Conservation (phyloP, 2,888 invertebrate species). For the Xanthia togata region DNA sequence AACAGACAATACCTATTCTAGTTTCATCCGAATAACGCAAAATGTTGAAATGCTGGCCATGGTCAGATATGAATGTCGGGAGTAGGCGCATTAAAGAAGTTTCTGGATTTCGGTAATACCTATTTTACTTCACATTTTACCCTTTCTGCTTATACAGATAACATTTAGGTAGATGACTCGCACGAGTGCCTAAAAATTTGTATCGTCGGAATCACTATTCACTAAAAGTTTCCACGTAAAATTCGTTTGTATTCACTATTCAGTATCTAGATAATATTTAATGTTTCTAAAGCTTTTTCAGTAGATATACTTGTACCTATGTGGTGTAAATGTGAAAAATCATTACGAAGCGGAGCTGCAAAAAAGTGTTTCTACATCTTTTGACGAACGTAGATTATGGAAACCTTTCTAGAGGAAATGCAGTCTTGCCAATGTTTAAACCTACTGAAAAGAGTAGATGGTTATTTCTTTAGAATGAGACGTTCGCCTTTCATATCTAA, state of each 20-base stretch:
- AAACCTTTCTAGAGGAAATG: background rate
- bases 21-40: background rate
- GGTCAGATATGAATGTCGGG: background rate
- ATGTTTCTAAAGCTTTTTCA: background rate
- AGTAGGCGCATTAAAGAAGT: background rate
- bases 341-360: background rate
- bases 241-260: background rate
- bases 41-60: background rate
- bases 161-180: background rate
- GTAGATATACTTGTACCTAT: background rate
- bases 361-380: background rate
- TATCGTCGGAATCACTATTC: too few relatives aligned
- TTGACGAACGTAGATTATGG: conserved; percentile 8
- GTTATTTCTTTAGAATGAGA: background rate
- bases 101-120: background rate
- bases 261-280: background rate
- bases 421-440: conserved; percentile 4
- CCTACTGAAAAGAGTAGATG: background rate
- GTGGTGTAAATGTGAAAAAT: conserved; percentile 1
- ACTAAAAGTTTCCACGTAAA: background rate
- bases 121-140: background rate
- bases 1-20: background rate
- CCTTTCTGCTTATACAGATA: background rate
- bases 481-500: too few relatives aligned
- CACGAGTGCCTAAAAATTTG: background rate